Evolutionary conservation across 2,888 invertebrate species (phyloP), one percentile per base, ranked within the genome.

Genomic region (Molanna angustata): DNA sequence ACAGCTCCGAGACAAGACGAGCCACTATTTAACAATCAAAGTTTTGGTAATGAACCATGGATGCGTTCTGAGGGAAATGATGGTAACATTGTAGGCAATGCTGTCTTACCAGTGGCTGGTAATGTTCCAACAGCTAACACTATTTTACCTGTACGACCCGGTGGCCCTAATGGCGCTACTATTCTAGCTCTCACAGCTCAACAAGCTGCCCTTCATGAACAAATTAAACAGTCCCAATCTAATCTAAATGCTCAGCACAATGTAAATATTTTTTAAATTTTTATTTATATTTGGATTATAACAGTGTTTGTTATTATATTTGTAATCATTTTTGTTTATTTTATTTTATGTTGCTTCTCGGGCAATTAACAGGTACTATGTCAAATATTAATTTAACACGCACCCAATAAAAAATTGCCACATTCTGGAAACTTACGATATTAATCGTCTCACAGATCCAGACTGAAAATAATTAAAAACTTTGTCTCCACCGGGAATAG

Each of bases 231-330:
- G 71, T 96, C 96, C 65, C 98, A 98, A 71, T 88, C 86, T 66
- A 99, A 99, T 79, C 80, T 99, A 60, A 86, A 88, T 63, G 97
- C 96, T 49, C 98, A 99, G 69, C 94, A 96, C 71, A 85, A 93
- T 67, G 93, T 92, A 65, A 74, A 82, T 64, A 45, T 17, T 17
- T 39, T 39, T 13, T 47, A 19, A 3, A 13, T 18, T 47, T 66
- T 68, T 31, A 49, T 49, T 47, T 19, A 11, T 39, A 35, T 9
- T 9, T 35, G 4, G 4, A 13, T 35, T 7, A 35, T 7, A 13
- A 7, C 13, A 7, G 35, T n/a, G 35, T n/a, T n/a, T n/a, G n/a
- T n/a, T n/a, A n/a, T n/a, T n/a, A n/a, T n/a, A n/a, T n/a, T n/a
- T n/a, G n/a, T n/a, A n/a, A n/a, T n/a, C n/a, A n/a, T n/a, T n/a